Conservation (phyloP, 2,888 invertebrate genomes). For the Laspeyria flexula region DNA sequence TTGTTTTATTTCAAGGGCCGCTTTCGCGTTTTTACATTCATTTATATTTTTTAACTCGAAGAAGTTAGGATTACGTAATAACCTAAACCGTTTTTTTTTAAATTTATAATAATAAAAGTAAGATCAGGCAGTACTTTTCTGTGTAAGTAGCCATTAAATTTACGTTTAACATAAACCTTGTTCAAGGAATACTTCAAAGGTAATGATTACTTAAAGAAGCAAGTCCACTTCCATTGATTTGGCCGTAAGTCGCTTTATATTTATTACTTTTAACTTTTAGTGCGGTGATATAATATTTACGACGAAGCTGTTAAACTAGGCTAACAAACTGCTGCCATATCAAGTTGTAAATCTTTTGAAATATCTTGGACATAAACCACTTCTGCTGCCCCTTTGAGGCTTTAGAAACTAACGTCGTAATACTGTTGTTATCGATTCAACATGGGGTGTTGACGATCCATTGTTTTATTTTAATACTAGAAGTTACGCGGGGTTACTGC, state of each 20-base stretch:
- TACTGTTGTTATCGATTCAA: neutral
- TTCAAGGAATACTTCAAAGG: neutral
- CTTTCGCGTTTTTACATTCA: too few relatives aligned
- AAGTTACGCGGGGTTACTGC: too few relatives aligned
- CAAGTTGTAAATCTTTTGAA: constrained; percentile 64
- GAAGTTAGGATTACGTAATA: neutral
- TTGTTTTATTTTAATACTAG: too few relatives aligned
- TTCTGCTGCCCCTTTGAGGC: neutral
- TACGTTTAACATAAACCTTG: neutral
- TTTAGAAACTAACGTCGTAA: neutral
- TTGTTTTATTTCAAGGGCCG: too few relatives aligned
- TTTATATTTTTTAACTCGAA: neutral
- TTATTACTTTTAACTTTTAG: constrained; percentile 10
- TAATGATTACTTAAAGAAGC: neutral
- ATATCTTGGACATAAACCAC: neutral
- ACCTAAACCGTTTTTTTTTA: too few relatives aligned
- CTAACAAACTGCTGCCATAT: constrained; percentile 72
- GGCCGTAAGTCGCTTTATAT: neutral
- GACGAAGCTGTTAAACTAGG: neutral
- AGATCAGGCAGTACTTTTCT: too few relatives aligned
- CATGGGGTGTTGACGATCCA: too few relatives aligned
- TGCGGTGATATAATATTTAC: constrained; percentile 2
- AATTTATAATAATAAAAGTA: too few relatives aligned
- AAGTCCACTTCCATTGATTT: constrained; percentile 1
- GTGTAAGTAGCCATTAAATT: too few relatives aligned